A percentile compares a stretch with the other conserved stretches of the same genome.
These are phyloP conservation scores for Glandiceps talaboti DNA, from an alignment of 53 echinoderm and acorn worm species.

Conservation along the genomic window DNA sequence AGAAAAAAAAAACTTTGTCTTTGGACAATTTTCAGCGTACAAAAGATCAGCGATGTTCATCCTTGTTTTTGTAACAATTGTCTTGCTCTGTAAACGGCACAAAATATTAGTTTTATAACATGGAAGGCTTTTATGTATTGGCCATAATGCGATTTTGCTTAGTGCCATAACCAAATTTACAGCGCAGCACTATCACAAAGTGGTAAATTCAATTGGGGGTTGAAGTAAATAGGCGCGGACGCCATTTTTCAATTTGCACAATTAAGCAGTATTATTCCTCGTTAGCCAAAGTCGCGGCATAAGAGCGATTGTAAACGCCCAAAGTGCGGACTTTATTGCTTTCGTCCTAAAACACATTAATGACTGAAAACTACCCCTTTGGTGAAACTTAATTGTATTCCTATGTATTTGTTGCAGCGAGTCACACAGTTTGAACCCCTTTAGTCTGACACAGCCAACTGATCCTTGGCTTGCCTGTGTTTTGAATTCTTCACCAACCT, in stretches of 20 bases:
- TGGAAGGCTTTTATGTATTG: background rate
- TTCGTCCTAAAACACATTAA: background rate
- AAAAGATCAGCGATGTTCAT: background rate
- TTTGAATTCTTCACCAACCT: too few relatives aligned
- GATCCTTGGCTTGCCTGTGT: too few relatives aligned
- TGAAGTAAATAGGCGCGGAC: background rate
- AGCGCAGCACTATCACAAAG: background rate
- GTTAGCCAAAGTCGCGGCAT: background rate
- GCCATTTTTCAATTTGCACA: background rate
- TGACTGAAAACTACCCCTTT: background rate
- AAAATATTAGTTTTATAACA: background rate
- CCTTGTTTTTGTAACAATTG: background rate
- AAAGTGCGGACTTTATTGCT: background rate
- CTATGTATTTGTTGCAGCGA: too few relatives aligned
- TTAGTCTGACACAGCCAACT: too few relatives aligned
- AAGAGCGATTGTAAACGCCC: background rate
- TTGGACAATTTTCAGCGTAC: background rate
- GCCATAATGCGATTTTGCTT: background rate
- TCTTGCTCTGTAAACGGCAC: background rate
- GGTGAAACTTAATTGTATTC: background rate
- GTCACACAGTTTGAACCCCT: too few relatives aligned
- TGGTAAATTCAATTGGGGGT: background rate
- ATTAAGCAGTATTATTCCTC: background rate
- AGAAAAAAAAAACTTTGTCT: background rate
- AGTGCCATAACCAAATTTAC: background rate